Base-by-base conservation (phyloP, 2,888 invertebrate species). In the Nipponacmea schrenckii region DNA sequence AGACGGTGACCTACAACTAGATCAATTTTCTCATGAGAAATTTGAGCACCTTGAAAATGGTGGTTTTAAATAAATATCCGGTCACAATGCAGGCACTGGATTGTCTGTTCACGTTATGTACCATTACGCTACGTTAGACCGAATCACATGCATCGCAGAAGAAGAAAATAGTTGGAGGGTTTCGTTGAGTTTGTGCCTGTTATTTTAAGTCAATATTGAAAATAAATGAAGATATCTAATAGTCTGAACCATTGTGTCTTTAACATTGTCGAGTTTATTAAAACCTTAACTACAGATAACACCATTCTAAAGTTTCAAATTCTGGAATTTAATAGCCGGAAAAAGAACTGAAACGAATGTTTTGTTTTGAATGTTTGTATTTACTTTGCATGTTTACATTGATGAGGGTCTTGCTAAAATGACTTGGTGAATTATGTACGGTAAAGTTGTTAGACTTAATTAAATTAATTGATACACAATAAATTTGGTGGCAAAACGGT, bases 1-100 rank as follows among this genome's bases (percentile, higher is more conserved):
- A 39, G 39, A 39, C 39, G 4, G 39, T 39, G 39, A 39, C 39
- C 39, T 10, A 39, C 39, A 39, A 39, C 39, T 7, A 39, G 24
- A 56, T 56, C 24, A 56, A 56, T 56, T 56, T 56, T 56, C 56
- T 56, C 56, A 56, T 56, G 56, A 24, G 56, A 56, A 56, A 56
- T 56, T 56, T 15, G 56, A 56, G 56, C 14, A 24, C 56, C 14
- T 56, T 56, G 20, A 24, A 56, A 56, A 24, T 56, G 20, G 20
- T 24, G 24, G 56, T 20, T 39, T 12, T 20, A 56, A 56, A 56
- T 24, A 56, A 56, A 56, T 56, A 56, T 20, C 56, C 20, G 24
- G 20, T 56, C 24, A 56, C 56, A 56, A 56, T 56, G 56, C 20
- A 56, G 56, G 24, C 12, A 56, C 20, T 56, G 20, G 20, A 20